Evolutionary conservation across 2,797 vertebrate genomes (phyloP).

Genomic region (Anniella stebbinsi): DNA sequence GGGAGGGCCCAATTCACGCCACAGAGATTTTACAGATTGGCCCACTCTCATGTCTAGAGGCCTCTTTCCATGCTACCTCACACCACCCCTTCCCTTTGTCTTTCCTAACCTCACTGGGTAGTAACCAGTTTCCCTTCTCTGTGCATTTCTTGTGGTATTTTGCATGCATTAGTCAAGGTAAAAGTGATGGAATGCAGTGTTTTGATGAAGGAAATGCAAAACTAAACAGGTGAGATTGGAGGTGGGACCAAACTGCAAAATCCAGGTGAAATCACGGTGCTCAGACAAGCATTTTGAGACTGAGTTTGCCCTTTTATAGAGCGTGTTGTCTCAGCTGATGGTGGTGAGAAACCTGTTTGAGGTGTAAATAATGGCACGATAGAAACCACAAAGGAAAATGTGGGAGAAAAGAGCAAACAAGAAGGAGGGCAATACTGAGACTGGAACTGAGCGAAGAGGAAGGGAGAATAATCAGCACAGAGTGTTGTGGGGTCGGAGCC

Average conservation of each 20-base stretch:
- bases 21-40: not conserved
- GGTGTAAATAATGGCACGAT: not conserved
- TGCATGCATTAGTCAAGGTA: not conserved
- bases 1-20: not conserved
- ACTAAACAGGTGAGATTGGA: not conserved
- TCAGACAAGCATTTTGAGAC: not conserved
- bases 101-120: not conserved
- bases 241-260: not conserved
- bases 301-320: not conserved
- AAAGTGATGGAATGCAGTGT: not conserved
- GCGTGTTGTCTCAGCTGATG: not conserved
- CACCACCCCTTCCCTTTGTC: no score
- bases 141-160: not conserved
- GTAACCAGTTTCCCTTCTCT: not conserved
- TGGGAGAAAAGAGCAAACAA: not conserved
- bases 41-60: not conserved
- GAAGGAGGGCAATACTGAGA: not conserved
- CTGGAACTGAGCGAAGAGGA: not conserved
- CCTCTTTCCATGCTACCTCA: not conserved
- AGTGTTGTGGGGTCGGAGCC: not conserved
- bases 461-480: not conserved
- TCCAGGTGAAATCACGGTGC: no score
- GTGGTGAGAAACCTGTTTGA: no score
- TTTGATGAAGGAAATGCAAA: not conserved
- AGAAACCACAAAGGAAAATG: not conserved